phyloP scores from a whole-genome alignment of 2,797 vertebrate species.

The Periophthalmus magnuspinnatus region DNA sequence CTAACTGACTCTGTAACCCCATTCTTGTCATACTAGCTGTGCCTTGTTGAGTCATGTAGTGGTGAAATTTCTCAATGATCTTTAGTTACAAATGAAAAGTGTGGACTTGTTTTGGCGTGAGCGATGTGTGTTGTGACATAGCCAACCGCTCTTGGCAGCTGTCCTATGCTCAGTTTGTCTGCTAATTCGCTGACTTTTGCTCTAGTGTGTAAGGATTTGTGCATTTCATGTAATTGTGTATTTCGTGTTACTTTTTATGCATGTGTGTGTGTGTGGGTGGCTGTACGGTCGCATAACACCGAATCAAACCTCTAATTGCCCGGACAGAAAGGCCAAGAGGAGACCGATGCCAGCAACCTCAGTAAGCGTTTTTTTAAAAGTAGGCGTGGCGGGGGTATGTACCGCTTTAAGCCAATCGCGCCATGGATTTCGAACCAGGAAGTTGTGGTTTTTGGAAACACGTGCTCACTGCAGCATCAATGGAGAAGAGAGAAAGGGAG shows the following conservation, averaged over 20 bases:
- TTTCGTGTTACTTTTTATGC: slow-evolving; percentile 12
- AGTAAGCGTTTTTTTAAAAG: slow-evolving; percentile 26
- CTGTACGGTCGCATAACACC: slow-evolving; percentile 24
- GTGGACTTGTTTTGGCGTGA: slow-evolving; percentile 32
- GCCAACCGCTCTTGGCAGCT: slow-evolving; percentile 48
- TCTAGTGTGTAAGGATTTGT: slow-evolving; percentile 4
- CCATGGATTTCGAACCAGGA: slow-evolving; percentile 30
- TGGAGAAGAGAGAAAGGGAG: slow-evolving; percentile 32
- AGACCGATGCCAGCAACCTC: slow-evolving; percentile 48
- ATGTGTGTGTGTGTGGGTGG: slow-evolving; percentile 5
- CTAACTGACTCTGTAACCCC: neutral
- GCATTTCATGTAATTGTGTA: slow-evolving; percentile 17
- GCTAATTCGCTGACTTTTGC: slow-evolving; percentile 29
- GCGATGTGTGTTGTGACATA: slow-evolving; percentile 47
- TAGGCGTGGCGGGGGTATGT: slow-evolving; percentile 66
- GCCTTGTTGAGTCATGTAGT: slow-evolving; percentile 10
- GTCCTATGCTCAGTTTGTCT: slow-evolving; percentile 31
- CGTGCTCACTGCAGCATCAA: slow-evolving; percentile 40
- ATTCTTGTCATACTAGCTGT: neutral
- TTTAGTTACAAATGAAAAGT: slow-evolving; percentile 6
- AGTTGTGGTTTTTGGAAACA: slow-evolving; percentile 59
- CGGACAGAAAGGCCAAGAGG: slow-evolving; percentile 31
- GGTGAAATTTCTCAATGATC: neutral
- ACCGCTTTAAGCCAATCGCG: slow-evolving; percentile 49
- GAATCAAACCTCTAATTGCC: slow-evolving; percentile 59